Evolutionary conservation across 2,113 vertebrate species (phyloP).

Genomic region (Galbula dea): DNA sequence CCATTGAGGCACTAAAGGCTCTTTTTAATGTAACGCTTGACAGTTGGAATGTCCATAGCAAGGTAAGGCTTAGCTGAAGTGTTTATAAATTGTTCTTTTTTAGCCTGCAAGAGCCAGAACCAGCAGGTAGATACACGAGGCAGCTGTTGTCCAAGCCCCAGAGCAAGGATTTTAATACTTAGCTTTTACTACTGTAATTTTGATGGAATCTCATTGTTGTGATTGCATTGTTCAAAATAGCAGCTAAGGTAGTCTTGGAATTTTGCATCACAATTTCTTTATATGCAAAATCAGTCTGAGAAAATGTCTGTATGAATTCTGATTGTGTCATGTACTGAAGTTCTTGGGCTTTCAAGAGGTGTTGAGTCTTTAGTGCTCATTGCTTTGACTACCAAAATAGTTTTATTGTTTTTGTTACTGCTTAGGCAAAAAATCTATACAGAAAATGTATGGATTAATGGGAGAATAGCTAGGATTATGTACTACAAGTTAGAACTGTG

Average conservation of each 20-base stretch:
- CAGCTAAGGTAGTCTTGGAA: not conserved
- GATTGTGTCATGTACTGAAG: not conserved
- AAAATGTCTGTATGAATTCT: not conserved
- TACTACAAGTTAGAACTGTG: not conserved
- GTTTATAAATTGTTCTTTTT: not conserved
- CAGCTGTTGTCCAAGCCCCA: not conserved
- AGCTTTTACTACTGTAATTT: not conserved
- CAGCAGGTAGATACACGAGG: not conserved
- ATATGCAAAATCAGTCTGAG: not conserved
- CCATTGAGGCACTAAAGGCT: constrained; percentile 93
- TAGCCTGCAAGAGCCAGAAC: not conserved
- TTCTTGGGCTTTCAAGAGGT: not conserved
- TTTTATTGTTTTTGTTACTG: not conserved
- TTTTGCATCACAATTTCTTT: not conserved
- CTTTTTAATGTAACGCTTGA: constrained; percentile 95
- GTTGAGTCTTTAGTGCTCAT: not conserved
- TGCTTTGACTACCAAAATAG: not conserved
- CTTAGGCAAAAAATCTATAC: not conserved
- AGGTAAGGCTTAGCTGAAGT: constrained; percentile 79
- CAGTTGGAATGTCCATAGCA: constrained; percentile 81
- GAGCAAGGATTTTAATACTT: not conserved
- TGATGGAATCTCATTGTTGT: not conserved
- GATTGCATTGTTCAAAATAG: not conserved
- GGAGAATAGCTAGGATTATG: not conserved
- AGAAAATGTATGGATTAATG: not conserved